phyloP scores from a whole-genome alignment of 2,888 invertebrate genomes.

The Ophonus ardosiacus region DNA sequence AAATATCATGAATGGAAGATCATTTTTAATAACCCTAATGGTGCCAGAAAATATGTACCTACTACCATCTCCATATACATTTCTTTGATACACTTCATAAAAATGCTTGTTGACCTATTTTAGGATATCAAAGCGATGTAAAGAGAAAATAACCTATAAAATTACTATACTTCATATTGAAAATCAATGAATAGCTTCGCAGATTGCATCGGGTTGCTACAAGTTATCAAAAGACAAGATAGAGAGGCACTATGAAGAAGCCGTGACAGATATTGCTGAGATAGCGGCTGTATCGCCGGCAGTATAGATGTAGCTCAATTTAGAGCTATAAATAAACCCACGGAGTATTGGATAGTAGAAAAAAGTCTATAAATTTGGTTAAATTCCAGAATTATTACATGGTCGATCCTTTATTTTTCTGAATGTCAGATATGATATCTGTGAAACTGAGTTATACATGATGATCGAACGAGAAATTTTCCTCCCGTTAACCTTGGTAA shows the following conservation, averaged over 20 bases:
- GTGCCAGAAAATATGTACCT: background rate
- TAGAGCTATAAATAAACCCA: too few relatives aligned
- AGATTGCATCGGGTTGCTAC: background rate
- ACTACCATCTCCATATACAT: background rate
- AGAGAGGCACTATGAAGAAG: background rate
- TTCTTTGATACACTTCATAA: slow-evolving; percentile 7
- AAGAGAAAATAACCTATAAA: slow-evolving; percentile 21
- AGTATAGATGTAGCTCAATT: too few relatives aligned
- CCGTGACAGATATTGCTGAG: background rate
- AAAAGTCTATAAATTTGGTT: too few relatives aligned
- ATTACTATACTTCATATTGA: slow-evolving; percentile 10
- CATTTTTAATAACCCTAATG: background rate
- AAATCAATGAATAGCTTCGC: slow-evolving; percentile 27
- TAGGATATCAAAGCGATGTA: slow-evolving; percentile 8
- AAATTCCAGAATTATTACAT: too few relatives aligned
- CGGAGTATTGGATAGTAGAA: too few relatives aligned
- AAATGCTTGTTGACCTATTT: slow-evolving; percentile 33
- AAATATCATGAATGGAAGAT: too few relatives aligned
- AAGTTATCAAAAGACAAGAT: background rate
- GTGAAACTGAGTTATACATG: too few relatives aligned
- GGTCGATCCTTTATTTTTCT: too few relatives aligned
- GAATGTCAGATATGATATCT: too few relatives aligned
- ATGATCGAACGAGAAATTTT: too few relatives aligned
- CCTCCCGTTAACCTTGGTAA: too few relatives aligned
- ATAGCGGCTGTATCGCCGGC: too few relatives aligned